Evolutionary conservation across 2,888 invertebrate genomes (phyloP).

Genomic region (Notodonta dromedarius): DNA sequence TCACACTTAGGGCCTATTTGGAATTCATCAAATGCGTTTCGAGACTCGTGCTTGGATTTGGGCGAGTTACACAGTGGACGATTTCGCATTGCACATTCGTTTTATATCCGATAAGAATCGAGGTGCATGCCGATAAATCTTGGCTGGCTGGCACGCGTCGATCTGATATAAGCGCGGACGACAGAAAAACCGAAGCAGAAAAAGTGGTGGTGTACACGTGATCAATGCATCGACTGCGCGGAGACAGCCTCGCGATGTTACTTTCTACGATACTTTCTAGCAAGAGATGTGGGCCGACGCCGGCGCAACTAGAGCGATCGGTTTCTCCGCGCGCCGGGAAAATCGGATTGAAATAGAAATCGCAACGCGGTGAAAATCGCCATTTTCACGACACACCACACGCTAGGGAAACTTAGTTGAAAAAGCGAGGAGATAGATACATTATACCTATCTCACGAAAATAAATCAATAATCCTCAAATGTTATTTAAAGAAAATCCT

Average conservation of each 20-base stretch:
- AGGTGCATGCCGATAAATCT: constrained; percentile 33
- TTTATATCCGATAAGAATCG: constrained; percentile 30
- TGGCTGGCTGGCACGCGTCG: constrained; percentile 39
- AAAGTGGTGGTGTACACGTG: constrained; percentile 67
- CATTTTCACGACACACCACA: constrained; percentile 74
- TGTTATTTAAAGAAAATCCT: too few species aligned
- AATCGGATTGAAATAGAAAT: constrained; percentile 84
- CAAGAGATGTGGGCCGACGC: constrained; percentile 81
- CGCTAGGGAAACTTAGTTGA: constrained; percentile 60
- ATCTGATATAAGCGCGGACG: constrained; percentile 35
- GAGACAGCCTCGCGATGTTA: constrained; percentile 77
- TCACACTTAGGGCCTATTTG: constrained; percentile 47
- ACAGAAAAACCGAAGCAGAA: constrained; percentile 58
- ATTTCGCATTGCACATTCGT: constrained; percentile 8
- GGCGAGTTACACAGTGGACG: constrained; percentile 14
- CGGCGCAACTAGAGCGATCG: constrained; percentile 81
- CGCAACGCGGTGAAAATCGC: constrained; percentile 75
- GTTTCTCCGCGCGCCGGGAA: constrained; percentile 81
- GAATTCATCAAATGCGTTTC: constrained; percentile 42
- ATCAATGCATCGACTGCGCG: constrained; percentile 72
- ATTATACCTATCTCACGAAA: neutral
- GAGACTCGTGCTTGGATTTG: constrained; percentile 20
- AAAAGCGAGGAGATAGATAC: constrained; percentile 13
- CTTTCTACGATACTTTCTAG: constrained; percentile 84
- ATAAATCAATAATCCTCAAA: too few species aligned